These are phyloP conservation scores for Cydia splendana DNA, from an alignment of 1,140 invertebrate genomes.

Conservation along the genomic window DNA sequence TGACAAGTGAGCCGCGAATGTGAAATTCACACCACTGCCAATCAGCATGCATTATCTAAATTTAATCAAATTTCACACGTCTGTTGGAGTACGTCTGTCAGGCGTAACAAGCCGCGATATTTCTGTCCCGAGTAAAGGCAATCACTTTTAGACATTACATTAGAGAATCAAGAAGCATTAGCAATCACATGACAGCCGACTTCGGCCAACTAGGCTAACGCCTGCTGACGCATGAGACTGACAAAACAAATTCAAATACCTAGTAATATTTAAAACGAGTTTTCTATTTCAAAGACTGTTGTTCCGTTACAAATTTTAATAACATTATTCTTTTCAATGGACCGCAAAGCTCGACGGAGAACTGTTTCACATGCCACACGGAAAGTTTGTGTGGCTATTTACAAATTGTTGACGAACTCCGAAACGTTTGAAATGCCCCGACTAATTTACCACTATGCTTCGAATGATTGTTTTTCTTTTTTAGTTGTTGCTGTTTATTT, in stretches of 20 bases:
- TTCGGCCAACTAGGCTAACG: conserved; percentile 59
- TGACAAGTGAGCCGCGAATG: neutral
- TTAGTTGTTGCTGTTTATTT: neutral
- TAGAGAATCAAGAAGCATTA: conserved; percentile 54
- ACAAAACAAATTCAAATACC: conserved; percentile 68
- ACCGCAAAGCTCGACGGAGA: conserved; percentile 40
- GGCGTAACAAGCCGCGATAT: conserved; percentile 19
- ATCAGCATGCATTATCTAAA: conserved; percentile 21
- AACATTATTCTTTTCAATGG: conserved; percentile 60
- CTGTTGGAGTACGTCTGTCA: conserved; percentile 3
- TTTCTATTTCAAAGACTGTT: conserved; percentile 55
- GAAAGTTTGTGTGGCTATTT: conserved; percentile 34
- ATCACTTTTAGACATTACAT: conserved; percentile 56
- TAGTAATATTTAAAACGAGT: conserved; percentile 59
- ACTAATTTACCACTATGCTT: conserved; percentile 28
- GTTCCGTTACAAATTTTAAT: conserved; percentile 44
- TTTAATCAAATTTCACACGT: conserved; percentile 29
- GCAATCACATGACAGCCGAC: conserved; percentile 64
- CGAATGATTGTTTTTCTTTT: neutral
- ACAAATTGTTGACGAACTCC: conserved; percentile 37
- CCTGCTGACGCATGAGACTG: conserved; percentile 59
- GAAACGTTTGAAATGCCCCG: conserved; percentile 26
- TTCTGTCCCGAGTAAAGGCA: conserved; percentile 31
- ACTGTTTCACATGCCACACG: conserved; percentile 39
- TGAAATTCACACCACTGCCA: neutral